Evolutionary conservation across 2,797 vertebrate species (phyloP), one percentile per base, ranked within the genome.

Genomic region (Chaetodon trifasciatus): DNA sequence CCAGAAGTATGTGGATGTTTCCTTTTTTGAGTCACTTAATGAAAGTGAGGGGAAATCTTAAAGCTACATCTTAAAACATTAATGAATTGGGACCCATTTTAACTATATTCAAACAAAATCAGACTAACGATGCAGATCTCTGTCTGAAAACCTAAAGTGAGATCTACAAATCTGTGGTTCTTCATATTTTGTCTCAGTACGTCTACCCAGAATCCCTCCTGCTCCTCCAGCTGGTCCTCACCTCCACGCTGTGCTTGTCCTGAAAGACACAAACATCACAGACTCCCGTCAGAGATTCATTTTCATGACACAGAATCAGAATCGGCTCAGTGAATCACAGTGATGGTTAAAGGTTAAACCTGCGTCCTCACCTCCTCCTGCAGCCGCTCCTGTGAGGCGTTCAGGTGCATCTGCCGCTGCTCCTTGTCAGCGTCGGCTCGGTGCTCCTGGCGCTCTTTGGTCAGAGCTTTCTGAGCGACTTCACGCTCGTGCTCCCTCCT

Each of bases 181-280:
- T 55, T 56, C 47, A 66, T 89, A 93, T 93, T 96, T 94, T 87
- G 94, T 93, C 77, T 96, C 93, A 77, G 95, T 94, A 77, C 94
- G 92, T 61, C 67, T 79, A 61, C 70, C 62, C 71, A 74, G 49
- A 68, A 56, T 62, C 13, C n/a, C 55, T 94, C 96, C 21, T 56
- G 13, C 91, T 96, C 94, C 83, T 96, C 95, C 76, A 94, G 92
- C 88, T 96, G 90, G 77, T 96, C 92, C 97, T 97, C 93, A 98
- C 98, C 92, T 98, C 97, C 91, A 97, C 96, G 0, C 96, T 96
- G 63, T 97, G 97, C 93, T 97, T 97, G 93, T 98, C 97, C 98
- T 98, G 93, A 84, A 94, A 94, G 23, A 91, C 80, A 93, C 55
- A 91, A 78, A 89, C 47, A 82, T 39, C 1, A 83, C 21, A 69